Evolutionary conservation across 2,113 vertebrate species (phyloP).

Genomic region (Thalassarche chlororhynchos): DNA sequence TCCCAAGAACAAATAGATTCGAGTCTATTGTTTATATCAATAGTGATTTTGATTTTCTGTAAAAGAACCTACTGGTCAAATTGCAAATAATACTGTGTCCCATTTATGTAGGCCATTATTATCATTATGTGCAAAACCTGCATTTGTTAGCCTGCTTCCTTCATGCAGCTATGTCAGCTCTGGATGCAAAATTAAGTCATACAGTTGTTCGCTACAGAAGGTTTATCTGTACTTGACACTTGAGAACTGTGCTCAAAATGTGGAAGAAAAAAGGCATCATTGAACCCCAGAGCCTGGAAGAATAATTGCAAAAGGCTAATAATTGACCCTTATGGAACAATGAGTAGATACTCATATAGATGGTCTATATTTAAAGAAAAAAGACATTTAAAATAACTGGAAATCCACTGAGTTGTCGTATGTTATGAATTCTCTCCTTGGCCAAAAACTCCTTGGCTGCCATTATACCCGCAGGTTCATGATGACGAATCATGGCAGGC

Average conservation of each 20-base stretch:
- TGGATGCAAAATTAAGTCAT: background rate
- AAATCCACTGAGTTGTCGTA: background rate
- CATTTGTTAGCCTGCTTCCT: background rate
- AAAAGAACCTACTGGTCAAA: background rate
- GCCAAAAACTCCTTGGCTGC: background rate
- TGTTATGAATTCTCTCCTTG: conserved; percentile 29
- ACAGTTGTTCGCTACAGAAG: background rate
- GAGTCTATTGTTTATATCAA: background rate
- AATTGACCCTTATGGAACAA: conserved; percentile 13
- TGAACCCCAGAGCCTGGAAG: background rate
- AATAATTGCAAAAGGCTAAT: background rate
- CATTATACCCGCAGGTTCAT: background rate
- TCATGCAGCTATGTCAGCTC: background rate
- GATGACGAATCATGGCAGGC: conserved; percentile 9
- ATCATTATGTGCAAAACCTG: background rate
- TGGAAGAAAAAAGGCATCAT: background rate
- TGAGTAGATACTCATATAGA: background rate
- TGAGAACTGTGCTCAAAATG: background rate
- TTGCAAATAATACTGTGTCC: background rate
- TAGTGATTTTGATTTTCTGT: background rate
- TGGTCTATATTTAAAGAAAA: conserved; percentile 11
- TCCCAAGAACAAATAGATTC: background rate
- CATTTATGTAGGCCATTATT: background rate
- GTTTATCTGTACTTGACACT: background rate
- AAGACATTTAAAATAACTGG: background rate